phyloP scores from a whole-genome alignment of 2,888 invertebrate genomes.

The Andrena minutula region DNA sequence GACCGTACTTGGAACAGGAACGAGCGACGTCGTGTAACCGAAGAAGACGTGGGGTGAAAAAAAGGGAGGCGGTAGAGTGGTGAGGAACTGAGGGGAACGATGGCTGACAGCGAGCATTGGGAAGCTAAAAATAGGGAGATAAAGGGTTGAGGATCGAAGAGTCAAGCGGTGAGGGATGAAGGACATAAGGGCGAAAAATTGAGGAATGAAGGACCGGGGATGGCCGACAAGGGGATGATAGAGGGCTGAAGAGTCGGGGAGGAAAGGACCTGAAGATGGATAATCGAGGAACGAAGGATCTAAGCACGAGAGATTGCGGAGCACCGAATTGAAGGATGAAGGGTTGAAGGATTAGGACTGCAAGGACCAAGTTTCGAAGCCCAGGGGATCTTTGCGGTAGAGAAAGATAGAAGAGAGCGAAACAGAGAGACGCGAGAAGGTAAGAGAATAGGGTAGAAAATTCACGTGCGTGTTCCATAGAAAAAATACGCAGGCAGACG shows the following conservation, averaged over 20 bases:
- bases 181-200: background rate
- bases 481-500: background rate
- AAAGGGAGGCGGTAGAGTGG: background rate
- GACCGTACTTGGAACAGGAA: conserved; percentile 3
- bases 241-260: background rate
- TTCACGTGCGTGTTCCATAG: background rate
- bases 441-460: background rate
- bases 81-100: background rate
- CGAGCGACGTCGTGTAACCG: background rate
- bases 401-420: background rate
- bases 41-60: background rate
- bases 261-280: background rate
- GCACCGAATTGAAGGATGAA: background rate
- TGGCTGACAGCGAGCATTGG: background rate
- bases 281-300: conserved; percentile 5
- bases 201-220: background rate
- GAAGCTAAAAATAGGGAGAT: background rate
- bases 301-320: background rate
- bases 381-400: background rate
- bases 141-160: background rate
- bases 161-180: background rate
- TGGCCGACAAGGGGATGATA: background rate
- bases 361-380: background rate
- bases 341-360: background rate
- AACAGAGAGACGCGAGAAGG: background rate